Conservation (phyloP, 1,140 invertebrate species). For the Ips nitidus region DNA sequence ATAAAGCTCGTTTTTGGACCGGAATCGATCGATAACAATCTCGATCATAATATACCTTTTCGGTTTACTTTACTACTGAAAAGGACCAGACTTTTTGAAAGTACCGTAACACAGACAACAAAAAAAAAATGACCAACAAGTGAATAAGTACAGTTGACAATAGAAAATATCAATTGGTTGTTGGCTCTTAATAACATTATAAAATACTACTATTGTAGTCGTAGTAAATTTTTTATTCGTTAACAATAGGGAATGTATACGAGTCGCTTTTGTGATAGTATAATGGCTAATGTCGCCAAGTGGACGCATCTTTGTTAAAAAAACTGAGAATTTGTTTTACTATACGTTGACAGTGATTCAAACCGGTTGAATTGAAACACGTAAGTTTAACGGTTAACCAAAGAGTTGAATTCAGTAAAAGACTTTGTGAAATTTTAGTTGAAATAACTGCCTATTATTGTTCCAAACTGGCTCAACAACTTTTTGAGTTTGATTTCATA, state of each 20-base stretch:
- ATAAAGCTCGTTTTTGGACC: slow-evolving; percentile 32
- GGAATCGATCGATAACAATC: slow-evolving; percentile 30
- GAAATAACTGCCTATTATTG: too few species aligned
- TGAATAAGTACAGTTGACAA: slow-evolving; percentile 27
- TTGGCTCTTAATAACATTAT: slow-evolving; percentile 19
- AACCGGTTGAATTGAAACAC: too few species aligned
- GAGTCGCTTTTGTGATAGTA: slow-evolving; percentile 21
- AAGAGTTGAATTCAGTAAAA: too few species aligned
- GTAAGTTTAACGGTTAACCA: too few species aligned
- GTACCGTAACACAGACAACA: too few species aligned
- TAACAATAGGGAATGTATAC: slow-evolving; percentile 31
- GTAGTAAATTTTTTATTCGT: slow-evolving; percentile 29
- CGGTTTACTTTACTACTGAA: too few species aligned
- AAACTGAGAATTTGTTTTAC: neutral
- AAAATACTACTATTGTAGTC: slow-evolving; percentile 32
- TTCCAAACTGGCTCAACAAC: too few species aligned
- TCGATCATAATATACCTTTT: neutral
- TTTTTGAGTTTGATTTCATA: too few species aligned
- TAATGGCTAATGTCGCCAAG: slow-evolving; percentile 25
- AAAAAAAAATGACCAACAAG: slow-evolving; percentile 2
- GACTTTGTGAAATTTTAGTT: too few species aligned
- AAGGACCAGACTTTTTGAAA: too few species aligned
- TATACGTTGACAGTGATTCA: too few species aligned
- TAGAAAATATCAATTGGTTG: slow-evolving; percentile 14
- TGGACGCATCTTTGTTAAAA: slow-evolving; percentile 32